Conservation (phyloP, 2,113 vertebrate genomes). For the Pampusana beccarii region DNA sequence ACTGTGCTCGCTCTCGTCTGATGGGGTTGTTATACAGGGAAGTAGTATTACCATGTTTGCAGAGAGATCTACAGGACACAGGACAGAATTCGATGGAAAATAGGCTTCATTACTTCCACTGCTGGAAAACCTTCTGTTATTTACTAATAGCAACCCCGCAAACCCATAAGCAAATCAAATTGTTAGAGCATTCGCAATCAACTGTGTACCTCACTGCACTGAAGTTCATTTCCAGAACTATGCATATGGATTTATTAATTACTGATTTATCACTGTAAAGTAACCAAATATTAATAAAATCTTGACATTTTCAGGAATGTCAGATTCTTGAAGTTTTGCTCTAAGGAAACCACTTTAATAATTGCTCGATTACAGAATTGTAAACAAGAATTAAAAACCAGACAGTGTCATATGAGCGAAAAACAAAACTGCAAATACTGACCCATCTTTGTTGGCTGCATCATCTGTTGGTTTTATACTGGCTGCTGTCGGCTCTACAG, state of each 20-base stretch:
- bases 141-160: background rate
- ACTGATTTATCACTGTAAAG: background rate
- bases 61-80: background rate
- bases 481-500: slow-evolving; percentile 79
- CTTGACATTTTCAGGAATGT: background rate
- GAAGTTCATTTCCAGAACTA: background rate
- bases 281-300: background rate
- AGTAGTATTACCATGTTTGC: background rate
- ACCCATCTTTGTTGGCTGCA: slow-evolving; percentile 86
- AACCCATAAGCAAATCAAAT: background rate
- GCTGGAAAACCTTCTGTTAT: background rate
- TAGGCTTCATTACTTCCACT: background rate
- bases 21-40: background rate
- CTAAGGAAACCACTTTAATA: background rate
- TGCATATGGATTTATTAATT: background rate
- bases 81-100: background rate
- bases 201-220: background rate
- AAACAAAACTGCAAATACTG: slow-evolving; percentile 30
- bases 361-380: background rate
- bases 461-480: slow-evolving; percentile 83
- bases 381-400: background rate
- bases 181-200: background rate
- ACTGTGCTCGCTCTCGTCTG: background rate
- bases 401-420: background rate
- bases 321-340: background rate